Conservation (phyloP, 35 echinoderm and acorn worm genomes). For the Stichopus chloronotus region DNA sequence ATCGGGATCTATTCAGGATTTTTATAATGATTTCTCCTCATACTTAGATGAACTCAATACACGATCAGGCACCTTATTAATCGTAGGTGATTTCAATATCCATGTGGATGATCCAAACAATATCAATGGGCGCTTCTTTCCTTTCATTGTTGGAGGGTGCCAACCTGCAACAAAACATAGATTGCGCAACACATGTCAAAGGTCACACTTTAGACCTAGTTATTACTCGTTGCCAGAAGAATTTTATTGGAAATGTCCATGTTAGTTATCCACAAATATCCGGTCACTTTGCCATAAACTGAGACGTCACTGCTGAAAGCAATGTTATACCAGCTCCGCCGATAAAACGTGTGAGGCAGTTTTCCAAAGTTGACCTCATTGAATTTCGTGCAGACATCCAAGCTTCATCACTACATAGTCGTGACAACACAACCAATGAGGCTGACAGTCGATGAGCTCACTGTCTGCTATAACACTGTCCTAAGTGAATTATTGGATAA, state of each 20-base stretch:
- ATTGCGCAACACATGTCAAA: background rate
- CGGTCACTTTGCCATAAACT: too few relatives aligned
- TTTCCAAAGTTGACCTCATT: too few relatives aligned
- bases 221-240: too few relatives aligned
- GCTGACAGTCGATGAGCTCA: constrained; percentile 41
- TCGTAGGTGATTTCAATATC: constrained; percentile 27
- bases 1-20: background rate
- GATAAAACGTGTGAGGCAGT: too few relatives aligned
- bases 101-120: background rate
- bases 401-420: constrained; percentile 14
- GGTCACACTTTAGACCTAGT: too few relatives aligned
- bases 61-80: constrained; percentile 33
- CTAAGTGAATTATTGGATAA: constrained; percentile 33
- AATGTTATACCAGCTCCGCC: too few relatives aligned
- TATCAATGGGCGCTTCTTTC: background rate
- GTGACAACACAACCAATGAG: too few relatives aligned
- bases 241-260: too few relatives aligned
- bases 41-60: constrained; percentile 29
- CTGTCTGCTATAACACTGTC: constrained; percentile 28
- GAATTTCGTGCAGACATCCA: too few relatives aligned
- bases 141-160: constrained; percentile 15
- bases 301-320: too few relatives aligned
- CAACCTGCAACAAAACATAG: constrained; percentile 29
- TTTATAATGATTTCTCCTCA: constrained; percentile 7
- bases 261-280: too few relatives aligned